phyloP scores from a whole-genome alignment of 1,140 invertebrate species.

The Druon quercuslanigerum region DNA sequence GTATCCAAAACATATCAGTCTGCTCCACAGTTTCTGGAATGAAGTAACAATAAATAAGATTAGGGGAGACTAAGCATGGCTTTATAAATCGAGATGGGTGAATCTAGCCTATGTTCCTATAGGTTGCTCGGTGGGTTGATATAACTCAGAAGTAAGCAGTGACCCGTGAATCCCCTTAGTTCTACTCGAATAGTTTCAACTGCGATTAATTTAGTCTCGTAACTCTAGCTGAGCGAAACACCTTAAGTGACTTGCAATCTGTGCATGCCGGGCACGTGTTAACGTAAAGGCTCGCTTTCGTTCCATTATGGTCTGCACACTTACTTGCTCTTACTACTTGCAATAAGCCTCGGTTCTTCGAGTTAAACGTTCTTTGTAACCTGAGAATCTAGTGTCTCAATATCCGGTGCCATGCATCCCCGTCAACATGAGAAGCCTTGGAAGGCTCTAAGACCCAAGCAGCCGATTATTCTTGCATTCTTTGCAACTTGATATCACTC shows the following conservation, averaged over 20 bases:
- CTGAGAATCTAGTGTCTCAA: slow-evolving; percentile 36
- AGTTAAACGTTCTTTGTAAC: slow-evolving; percentile 35
- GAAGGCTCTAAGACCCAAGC: slow-evolving; percentile 1
- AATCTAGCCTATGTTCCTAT: neutral
- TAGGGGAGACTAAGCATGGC: neutral
- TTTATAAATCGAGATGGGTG: slow-evolving; percentile 14
- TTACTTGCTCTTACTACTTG: slow-evolving; percentile 24
- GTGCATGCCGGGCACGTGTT: slow-evolving; percentile 56
- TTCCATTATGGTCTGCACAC: slow-evolving; percentile 37
- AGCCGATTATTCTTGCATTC: slow-evolving; percentile 17
- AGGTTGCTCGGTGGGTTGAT: slow-evolving; percentile 30
- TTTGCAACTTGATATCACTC: neutral
- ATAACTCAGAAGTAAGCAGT: slow-evolving; percentile 55
- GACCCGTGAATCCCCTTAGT: slow-evolving; percentile 61
- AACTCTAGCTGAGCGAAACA: slow-evolving; percentile 52
- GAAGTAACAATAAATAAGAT: neutral
- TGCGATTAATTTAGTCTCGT: slow-evolving; percentile 62
- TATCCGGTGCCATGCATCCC: slow-evolving; percentile 10
- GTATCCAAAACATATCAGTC: neutral
- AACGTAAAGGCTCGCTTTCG: slow-evolving; percentile 48
- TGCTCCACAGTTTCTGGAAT: neutral
- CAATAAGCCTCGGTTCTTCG: slow-evolving; percentile 30
- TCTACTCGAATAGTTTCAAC: slow-evolving; percentile 52
- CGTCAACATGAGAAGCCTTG: slow-evolving; percentile 38
- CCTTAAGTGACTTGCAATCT: slow-evolving; percentile 56